Percentiles rank a stretch among this genome's conserved stretches.
Evolutionary conservation across 2,113 vertebrate genomes (phyloP).

Genomic region (Rhagologus leucostigma): DNA sequence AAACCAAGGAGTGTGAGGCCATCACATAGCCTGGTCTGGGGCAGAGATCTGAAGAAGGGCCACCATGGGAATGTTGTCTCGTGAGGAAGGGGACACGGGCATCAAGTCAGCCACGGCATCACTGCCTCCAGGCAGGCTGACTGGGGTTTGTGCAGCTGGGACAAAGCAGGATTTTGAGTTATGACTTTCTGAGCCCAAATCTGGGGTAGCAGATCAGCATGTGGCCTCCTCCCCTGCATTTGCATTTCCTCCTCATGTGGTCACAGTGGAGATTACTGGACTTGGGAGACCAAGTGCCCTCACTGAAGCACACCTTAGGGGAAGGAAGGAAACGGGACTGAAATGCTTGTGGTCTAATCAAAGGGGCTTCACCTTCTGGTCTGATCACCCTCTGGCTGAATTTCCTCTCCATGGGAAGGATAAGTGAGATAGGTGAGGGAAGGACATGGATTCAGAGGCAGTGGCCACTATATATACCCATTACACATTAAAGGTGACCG

Average conservation of each 20-base stretch:
- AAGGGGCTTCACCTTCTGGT: background rate
- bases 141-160: background rate
- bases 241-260: background rate
- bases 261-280: background rate
- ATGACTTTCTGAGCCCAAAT: background rate
- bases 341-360: background rate
- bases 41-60: background rate
- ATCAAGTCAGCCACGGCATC: background rate
- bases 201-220: background rate
- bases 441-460: background rate
- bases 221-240: background rate
- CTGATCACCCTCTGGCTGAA: background rate
- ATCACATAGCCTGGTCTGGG: accelerated
- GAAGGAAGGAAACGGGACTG: background rate
- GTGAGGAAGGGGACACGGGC: background rate
- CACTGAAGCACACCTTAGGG: background rate
- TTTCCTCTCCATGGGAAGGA: background rate
- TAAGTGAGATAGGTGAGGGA: background rate
- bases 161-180: background rate
- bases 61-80: background rate
- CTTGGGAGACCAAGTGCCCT: background rate
- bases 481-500: background rate
- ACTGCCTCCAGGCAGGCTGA: background rate
- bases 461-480: background rate
- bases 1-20: background rate